Evolutionary conservation across 2,888 invertebrate species (phyloP).

Genomic region (Torymus tubicola): DNA sequence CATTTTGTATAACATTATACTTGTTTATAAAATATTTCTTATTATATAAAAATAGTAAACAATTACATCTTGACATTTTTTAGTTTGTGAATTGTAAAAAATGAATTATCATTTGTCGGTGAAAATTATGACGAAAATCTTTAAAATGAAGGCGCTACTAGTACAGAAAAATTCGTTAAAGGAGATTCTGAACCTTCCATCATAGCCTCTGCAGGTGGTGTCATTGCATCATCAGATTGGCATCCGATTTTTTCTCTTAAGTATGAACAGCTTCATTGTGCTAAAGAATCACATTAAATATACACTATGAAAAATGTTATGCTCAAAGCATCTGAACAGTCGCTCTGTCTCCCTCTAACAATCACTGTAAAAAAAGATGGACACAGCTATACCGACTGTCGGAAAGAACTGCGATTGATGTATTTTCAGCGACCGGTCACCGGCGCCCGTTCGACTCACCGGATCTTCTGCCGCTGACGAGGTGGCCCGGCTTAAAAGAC

Average conservation of each 20-base stretch:
- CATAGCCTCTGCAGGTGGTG: conserved; percentile 65
- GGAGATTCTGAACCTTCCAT: conserved; percentile 50
- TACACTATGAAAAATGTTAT: too few relatives aligned
- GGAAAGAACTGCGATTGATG: too few relatives aligned
- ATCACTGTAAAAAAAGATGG: too few relatives aligned
- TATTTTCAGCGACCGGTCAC: too few relatives aligned
- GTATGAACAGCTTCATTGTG: conserved; percentile 91
- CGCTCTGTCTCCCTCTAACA: too few relatives aligned
- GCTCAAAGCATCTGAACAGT: too few relatives aligned
- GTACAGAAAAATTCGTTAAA: conserved; percentile 51
- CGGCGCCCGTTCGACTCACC: too few relatives aligned
- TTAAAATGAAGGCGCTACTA: conserved; percentile 48
- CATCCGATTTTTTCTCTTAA: conserved; percentile 86
- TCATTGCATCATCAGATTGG: conserved; percentile 80
- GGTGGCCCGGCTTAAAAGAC: too few relatives aligned
- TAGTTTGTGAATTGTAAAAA: background rate
- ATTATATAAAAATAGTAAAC: conserved; percentile 18
- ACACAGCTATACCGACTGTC: too few relatives aligned
- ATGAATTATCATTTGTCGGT: background rate
- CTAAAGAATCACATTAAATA: too few relatives aligned
- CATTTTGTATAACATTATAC: conserved; percentile 7
- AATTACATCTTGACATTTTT: background rate
- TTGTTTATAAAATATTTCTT: conserved; percentile 10
- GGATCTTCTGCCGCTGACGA: too few relatives aligned
- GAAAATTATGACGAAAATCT: background rate